Percentiles rank a stretch among this genome's conserved stretches.
These are phyloP conservation scores for Carposina sasakii DNA, from an alignment of 1,140 invertebrate genomes.

Conservation along the genomic window DNA sequence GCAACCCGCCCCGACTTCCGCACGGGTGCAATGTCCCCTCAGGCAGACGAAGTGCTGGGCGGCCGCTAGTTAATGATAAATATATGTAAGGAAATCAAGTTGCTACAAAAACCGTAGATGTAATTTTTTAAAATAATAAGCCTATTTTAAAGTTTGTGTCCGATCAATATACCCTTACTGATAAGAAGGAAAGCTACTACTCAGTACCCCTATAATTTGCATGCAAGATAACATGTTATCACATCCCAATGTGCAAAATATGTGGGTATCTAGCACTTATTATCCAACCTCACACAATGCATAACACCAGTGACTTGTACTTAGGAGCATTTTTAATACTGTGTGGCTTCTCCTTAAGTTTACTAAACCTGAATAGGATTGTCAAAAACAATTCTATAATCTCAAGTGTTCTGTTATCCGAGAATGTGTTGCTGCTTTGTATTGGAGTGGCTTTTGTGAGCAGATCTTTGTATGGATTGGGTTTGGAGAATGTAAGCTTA, in stretches of 20 bases:
- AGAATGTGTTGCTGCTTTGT: constrained; percentile 53
- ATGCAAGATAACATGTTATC: constrained; percentile 43
- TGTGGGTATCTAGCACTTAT: no score
- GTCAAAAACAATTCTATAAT: constrained; percentile 30
- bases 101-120: no score
- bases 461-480: constrained; percentile 35
- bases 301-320: constrained; percentile 43
- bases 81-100: no score
- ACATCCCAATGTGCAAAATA: constrained; percentile 15
- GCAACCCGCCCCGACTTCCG: no score
- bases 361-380: constrained; percentile 48
- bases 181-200: no score
- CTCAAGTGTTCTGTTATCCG: constrained; percentile 45
- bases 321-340: constrained; percentile 51
- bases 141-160: no score
- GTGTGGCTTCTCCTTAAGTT: constrained; percentile 49
- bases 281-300: constrained; percentile 35
- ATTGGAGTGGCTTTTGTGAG: constrained; percentile 55
- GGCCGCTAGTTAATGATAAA: no score
- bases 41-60: no score
- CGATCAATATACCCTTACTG: no score
- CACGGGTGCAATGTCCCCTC: no score
- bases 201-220: constrained; percentile 60
- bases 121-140: no score
- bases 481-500: constrained; percentile 31